Base-by-base conservation (phyloP, 2,113 vertebrate species). In the Colossoma macropomum region DNA sequence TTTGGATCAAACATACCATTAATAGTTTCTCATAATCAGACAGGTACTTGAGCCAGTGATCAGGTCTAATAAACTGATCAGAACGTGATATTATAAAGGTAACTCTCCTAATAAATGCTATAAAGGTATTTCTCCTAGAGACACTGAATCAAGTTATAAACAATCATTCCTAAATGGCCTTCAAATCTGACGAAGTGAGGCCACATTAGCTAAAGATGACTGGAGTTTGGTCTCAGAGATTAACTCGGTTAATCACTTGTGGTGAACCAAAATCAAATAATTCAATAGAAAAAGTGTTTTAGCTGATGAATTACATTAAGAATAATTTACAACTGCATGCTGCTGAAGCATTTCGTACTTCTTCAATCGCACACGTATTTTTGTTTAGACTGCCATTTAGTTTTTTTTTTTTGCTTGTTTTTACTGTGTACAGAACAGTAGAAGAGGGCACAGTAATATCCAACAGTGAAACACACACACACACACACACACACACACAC, bases 321-420 rank as follows among this genome's bases (percentile, higher is more conserved):
- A 81, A 73, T 74, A 62, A 60, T 27, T 63, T 60, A 71, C 60
- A 63, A 25, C 48, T 23, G 30, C 80, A 79, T 82, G 75, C 84
- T 74, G 80, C 68, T 59, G 63, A 82, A 30, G 63, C 54, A 74
- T 74, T 82, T 77, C 30, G 69, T 23, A 63, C 77, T 54, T 81
- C 28, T 71, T 41, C 41, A 34, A 84, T 59, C 5, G 79, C 48
- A 81, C 45, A 79, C 10, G 10, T 52, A 21, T 60, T 66, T 74
- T 68, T 4, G 54, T 74, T 79, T 75, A 82, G 38, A 63, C 70
- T 73, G 68, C 72, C 34, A 73, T 70, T 19, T 65, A 12, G 1
- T 32, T 75, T 65, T 75, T 48, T 59, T 71, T 73, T 63, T 32
- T 75, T 68, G 48, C 48, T 82, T 19, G n/a, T 75, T 68, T 21